Evolutionary conservation across 2,113 vertebrate species (phyloP), one percentile per base, ranked within the genome.

Genomic region (Myrmecobius fasciatus): DNA sequence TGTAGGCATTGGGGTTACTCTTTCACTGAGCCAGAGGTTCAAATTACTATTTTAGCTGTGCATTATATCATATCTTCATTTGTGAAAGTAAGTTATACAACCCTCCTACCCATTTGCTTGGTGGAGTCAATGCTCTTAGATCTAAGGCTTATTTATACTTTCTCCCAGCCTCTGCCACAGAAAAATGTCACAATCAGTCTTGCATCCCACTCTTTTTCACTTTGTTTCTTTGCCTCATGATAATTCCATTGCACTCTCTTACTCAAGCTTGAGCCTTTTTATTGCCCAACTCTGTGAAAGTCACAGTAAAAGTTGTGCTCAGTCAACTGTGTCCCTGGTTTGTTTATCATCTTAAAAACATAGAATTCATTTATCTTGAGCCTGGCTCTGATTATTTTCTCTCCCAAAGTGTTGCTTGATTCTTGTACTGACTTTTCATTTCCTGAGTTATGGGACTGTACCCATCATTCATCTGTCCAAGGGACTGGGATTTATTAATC

Each of bases 61-160:
- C 2, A 28, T 91, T 1, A 49, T 90, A 91, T n/a, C 24, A n/a
- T 43, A 89, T 47, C 1, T 49, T 94, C 95, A 91, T 60, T 96
- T 92, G 3, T 53, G 0, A n/a, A 52, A 4, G 11, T 25, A 67
- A 60, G 25, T 60, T 60, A 60, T 31, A 31, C 8, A 60, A 31
- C n/a, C 54, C 25, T 28, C 28, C 9, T 48, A 91, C 2, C 10
- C 5, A 20, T 49, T 46, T 53, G 48, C 92, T 91, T 47, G 9
- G 91, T 0, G 54, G 43, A 91, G 20, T 54, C 17, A 52, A 0
- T n/a, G 5, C 51, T 5, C 20, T 94, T 43, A 94, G 2, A 49
- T 91, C 93, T 46, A 48, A 93, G 96, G 90, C 95, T 46, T 92
- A 67, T n/a, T 8, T 91, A 43, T 8, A 0, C 2, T 94, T 97